A percentile compares a stretch with the other conserved stretches of the same genome.
These are phyloP conservation scores for Fragum fragum DNA, from an alignment of 2,888 invertebrate genomes.

Conservation along the genomic window DNA sequence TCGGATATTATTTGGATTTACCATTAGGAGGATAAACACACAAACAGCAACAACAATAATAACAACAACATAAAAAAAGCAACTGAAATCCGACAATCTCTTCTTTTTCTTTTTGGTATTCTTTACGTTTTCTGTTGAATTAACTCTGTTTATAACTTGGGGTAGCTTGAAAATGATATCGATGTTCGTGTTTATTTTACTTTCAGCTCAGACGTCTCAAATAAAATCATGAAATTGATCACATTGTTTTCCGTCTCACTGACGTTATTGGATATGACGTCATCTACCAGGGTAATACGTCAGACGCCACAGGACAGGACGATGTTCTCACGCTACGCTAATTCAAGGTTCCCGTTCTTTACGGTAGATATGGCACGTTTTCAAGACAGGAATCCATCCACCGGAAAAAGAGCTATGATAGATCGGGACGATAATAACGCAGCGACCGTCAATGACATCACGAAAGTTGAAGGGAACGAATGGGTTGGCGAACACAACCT, in stretches of 20 bases:
- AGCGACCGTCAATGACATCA: neutral
- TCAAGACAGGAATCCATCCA: neutral
- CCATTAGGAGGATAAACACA: no score
- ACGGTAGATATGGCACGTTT: conserved; percentile 13
- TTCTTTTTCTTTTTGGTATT: no score
- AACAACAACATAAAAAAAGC: no score
- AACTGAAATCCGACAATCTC: no score
- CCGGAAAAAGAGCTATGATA: neutral
- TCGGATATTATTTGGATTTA: no score
- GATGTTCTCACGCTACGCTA: conserved; percentile 6
- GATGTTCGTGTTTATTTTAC: no score
- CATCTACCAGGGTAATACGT: neutral
- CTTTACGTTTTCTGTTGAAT: no score
- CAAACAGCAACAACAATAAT: no score
- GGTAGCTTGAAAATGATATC: no score
- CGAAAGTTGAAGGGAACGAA: neutral
- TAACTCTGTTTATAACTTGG: no score
- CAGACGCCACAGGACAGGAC: neutral
- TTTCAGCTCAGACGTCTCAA: neutral
- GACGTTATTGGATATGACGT: neutral
- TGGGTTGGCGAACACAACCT: neutral
- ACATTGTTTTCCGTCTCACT: neutral
- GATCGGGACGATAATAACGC: neutral
- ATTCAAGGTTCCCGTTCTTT: conserved; percentile 22
- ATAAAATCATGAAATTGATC: neutral